These are phyloP conservation scores for Diceros bicornis DNA, from an alignment of 2,797 vertebrate species.

Conservation along the genomic window DNA sequence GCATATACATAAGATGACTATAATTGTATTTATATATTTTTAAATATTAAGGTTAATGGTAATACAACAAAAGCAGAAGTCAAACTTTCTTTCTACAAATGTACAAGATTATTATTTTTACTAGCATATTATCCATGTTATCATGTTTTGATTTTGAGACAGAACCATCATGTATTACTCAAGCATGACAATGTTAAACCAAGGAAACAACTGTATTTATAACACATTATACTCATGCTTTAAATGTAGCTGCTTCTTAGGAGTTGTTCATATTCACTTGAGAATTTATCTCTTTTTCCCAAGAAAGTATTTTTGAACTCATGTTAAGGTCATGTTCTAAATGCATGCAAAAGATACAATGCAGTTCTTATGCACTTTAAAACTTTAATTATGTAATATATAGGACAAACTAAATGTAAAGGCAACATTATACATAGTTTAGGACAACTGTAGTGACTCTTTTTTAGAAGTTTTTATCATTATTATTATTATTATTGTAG, in stretches of 20 bases:
- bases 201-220: background rate
- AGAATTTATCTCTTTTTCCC: background rate
- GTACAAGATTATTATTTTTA: background rate
- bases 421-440: background rate
- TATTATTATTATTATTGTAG: background rate
- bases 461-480: background rate
- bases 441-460: background rate
- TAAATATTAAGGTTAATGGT: background rate
- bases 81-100: background rate
- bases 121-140: background rate
- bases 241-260: background rate
- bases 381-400: background rate
- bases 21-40: background rate
- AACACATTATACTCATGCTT: background rate
- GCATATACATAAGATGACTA: background rate
- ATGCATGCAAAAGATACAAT: background rate
- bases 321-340: background rate
- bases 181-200: background rate
- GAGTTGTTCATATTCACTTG: background rate
- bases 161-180: background rate
- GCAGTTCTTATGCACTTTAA: background rate
- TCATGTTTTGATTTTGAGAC: background rate
- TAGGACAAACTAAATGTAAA: background rate
- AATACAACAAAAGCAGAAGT: background rate
- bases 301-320: background rate